Percentiles rank a stretch among this genome's conserved stretches.
These are phyloP conservation scores for Nomada lathburiana DNA, from an alignment of 2,888 invertebrate species.

Conservation along the genomic window DNA sequence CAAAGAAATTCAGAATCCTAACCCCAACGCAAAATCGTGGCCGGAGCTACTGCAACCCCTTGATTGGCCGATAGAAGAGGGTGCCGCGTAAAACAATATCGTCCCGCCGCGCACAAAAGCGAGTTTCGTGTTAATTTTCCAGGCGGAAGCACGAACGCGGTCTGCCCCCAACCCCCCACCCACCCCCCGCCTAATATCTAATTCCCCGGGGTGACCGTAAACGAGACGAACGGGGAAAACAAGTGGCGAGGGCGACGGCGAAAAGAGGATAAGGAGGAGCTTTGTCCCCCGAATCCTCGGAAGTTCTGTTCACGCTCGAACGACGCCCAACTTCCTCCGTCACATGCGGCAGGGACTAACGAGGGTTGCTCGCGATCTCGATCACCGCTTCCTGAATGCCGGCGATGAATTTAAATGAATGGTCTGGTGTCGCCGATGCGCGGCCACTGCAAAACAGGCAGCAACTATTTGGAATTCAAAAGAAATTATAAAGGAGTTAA, in stretches of 20 bases:
- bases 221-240: conserved; percentile 48
- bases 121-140: conserved; percentile 69
- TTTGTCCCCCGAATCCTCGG: conserved; percentile 39
- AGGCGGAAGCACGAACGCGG: conserved; percentile 48
- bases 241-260: conserved; percentile 34
- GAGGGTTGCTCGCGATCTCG: conserved; percentile 29
- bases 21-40: neutral
- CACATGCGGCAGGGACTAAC: conserved; percentile 33
- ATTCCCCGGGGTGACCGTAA: conserved; percentile 61
- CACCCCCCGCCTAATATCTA: conserved; percentile 54
- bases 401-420: neutral
- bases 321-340: conserved; percentile 28
- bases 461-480: too few relatives aligned
- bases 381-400: neutral
- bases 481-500: too few relatives aligned
- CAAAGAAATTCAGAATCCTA: neutral
- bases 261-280: conserved; percentile 50
- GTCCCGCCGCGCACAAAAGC: conserved; percentile 33
- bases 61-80: conserved; percentile 65
- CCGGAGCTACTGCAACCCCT: conserved; percentile 37
- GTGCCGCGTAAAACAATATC: conserved; percentile 71
- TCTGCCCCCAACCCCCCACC: too few relatives aligned
- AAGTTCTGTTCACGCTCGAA: conserved; percentile 42
- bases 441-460: neutral
- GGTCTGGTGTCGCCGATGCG: neutral